A percentile compares a stretch with the other conserved stretches of the same genome.
phyloP scores from a whole-genome alignment of 2,888 invertebrate species.

The Acheta domesticus region DNA sequence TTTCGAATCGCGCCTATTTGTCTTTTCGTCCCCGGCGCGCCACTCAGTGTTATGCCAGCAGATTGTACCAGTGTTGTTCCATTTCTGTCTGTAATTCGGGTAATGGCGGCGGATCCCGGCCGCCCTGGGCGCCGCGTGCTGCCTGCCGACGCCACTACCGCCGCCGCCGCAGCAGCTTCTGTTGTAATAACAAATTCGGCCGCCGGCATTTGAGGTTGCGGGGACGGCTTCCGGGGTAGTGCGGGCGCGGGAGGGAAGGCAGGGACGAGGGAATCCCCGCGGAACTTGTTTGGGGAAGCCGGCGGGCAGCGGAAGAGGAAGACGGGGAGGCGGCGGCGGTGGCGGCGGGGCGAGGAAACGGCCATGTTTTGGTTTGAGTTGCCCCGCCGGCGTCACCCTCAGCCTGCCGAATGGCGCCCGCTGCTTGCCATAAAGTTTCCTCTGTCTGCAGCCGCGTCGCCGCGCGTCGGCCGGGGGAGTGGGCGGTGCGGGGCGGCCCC shows the following conservation, averaged over 20 bases:
- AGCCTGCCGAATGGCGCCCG: no score
- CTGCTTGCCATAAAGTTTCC: no score
- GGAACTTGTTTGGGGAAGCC: background rate
- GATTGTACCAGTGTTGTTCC: background rate
- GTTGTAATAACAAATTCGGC: conserved; percentile 10
- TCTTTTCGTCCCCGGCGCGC: background rate
- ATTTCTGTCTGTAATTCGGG: conserved; percentile 2
- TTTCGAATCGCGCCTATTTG: background rate
- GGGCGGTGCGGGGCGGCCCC: no score
- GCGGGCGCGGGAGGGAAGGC: background rate
- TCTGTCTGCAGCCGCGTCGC: no score
- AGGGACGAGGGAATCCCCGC: conserved; percentile 1
- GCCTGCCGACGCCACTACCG: no score
- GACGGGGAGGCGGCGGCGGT: background rate
- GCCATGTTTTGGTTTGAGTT: no score
- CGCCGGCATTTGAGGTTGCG: background rate
- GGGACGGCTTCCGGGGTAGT: background rate
- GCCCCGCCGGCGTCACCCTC: no score
- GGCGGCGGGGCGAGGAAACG: no score
- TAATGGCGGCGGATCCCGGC: background rate
- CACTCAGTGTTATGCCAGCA: background rate
- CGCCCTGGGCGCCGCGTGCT: no score
- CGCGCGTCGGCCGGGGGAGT: no score
- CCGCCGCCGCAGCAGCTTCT: background rate
- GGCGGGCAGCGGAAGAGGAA: background rate